Conservation (phyloP, 2,113 vertebrate genomes). For the Antechinus flavipes region DNA sequence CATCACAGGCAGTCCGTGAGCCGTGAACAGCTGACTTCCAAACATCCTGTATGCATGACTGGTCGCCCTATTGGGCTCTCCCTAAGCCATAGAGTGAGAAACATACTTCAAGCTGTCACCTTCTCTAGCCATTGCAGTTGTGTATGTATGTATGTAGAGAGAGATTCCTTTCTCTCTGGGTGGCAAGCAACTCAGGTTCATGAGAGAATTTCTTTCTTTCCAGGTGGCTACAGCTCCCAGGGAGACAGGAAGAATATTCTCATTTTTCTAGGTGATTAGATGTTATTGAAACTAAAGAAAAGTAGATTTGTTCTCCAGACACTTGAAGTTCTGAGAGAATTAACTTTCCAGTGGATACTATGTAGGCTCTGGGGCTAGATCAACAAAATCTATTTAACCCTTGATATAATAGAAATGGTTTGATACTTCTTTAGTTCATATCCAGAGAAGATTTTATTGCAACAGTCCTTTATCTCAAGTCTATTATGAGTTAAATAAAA, state of each 20-base stretch:
- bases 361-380: not conserved
- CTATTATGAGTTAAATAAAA: not conserved
- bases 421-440: not conserved
- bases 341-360: not conserved
- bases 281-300: not conserved
- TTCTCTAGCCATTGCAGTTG: not conserved
- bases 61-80: not conserved
- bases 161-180: not conserved
- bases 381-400: not conserved
- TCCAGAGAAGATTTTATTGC: not conserved
- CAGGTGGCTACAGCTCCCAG: not conserved
- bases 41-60: not conserved
- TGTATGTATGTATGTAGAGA: not conserved
- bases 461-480: not conserved
- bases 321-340: not conserved
- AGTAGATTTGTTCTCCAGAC: not conserved
- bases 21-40: not conserved
- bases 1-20: not conserved
- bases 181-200: not conserved
- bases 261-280: not conserved
- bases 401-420: not conserved
- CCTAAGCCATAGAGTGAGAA: not conserved
- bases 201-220: not conserved
- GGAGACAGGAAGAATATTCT: not conserved
- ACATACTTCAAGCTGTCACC: not conserved